Evolutionary conservation across 2,113 vertebrate species (phyloP).

Genomic region (Oreochromis tanganicae): DNA sequence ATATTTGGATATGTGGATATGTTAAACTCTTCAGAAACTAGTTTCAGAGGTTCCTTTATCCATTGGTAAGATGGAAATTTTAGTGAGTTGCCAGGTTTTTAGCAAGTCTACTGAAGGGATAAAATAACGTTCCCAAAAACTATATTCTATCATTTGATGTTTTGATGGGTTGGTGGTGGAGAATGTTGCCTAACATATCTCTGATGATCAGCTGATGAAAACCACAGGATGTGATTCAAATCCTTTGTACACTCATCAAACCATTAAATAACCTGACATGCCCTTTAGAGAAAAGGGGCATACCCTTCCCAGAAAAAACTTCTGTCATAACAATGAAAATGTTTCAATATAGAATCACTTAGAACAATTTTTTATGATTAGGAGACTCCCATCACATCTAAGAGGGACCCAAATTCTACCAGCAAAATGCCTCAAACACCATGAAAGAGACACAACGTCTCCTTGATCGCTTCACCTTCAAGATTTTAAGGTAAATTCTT

Average conservation of each 20-base stretch:
- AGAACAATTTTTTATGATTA: not conserved
- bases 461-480: fast-evolving
- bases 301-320: not conserved
- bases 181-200: not conserved
- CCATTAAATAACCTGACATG: not conserved
- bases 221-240: not conserved
- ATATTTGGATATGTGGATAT: not conserved
- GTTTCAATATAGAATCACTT: not conserved
- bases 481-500: not conserved
- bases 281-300: not conserved
- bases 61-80: not conserved
- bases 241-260: not conserved
- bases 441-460: not conserved
- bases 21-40: not conserved
- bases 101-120: not conserved
- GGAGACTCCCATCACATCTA: not conserved
- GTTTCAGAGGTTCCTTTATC: not conserved
- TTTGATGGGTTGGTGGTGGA: not conserved
- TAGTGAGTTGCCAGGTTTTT: not conserved
- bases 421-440: not conserved
- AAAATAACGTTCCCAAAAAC: not conserved
- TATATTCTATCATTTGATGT: not conserved
- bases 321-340: not conserved
- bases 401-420: not conserved
- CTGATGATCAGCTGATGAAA: not conserved